These are phyloP conservation scores for Phoenicopterus ruber DNA, from an alignment of 2,113 vertebrate species.

Conservation along the genomic window DNA sequence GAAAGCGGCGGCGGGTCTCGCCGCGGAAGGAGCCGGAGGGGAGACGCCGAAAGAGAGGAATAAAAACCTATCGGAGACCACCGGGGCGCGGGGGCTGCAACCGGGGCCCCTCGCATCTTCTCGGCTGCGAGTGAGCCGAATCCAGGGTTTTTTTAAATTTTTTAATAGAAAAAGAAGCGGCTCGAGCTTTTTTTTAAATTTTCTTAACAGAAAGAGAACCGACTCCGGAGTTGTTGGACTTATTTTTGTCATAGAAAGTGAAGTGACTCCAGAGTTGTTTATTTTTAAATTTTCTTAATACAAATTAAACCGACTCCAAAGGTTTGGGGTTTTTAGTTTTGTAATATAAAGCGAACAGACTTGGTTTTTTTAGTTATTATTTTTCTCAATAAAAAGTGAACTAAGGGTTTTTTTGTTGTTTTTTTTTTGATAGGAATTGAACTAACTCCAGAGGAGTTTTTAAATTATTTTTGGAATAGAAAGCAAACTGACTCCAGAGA, in stretches of 20 bases:
- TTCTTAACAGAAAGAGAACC: neutral
- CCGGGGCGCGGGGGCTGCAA: too few relatives aligned
- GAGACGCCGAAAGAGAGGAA: too few relatives aligned
- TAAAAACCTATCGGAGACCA: too few relatives aligned
- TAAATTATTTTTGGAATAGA: neutral
- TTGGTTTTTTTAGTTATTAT: too few relatives aligned
- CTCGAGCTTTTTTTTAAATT: neutral
- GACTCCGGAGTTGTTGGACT: neutral
- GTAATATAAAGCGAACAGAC: neutral
- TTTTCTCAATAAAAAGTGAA: neutral
- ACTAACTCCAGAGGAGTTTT: neutral
- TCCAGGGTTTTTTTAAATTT: neutral
- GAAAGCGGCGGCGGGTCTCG: too few relatives aligned
- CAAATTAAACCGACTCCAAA: neutral
- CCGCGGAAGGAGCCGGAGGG: too few relatives aligned
- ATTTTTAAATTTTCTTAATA: neutral
- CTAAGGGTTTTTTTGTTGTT: neutral
- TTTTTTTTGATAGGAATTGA: neutral
- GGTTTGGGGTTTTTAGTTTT: neutral
- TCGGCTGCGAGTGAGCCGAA: too few relatives aligned
- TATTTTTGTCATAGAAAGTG: neutral
- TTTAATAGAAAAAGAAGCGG: neutral
- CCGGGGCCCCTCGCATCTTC: too few relatives aligned
- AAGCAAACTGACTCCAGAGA: neutral
- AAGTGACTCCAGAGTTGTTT: neutral